A percentile compares a stretch with the other conserved stretches of the same genome.
These are phyloP conservation scores for Drosophila pseudoobscura DNA, from an alignment of 1,140 invertebrate genomes.

Conservation along the genomic window DNA sequence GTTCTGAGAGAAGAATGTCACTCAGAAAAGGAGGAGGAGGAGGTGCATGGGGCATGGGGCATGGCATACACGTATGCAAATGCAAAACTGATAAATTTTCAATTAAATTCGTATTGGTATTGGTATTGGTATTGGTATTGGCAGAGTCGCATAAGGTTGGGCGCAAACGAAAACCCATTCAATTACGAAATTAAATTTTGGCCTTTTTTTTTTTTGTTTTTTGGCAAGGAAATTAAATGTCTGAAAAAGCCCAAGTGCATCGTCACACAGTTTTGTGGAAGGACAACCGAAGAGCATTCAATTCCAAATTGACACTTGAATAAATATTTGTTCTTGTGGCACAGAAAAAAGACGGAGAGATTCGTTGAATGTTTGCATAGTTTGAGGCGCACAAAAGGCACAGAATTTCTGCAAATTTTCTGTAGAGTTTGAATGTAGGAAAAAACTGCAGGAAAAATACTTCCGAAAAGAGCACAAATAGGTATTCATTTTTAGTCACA, in stretches of 20 bases:
- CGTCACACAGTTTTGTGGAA: constrained; percentile 16
- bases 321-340: constrained; percentile 33
- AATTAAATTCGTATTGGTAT: constrained; percentile 64
- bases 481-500: too few species aligned
- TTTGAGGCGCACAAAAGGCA: constrained; percentile 11
- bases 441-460: not conserved
- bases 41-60: too few species aligned
- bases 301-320: constrained; percentile 32
- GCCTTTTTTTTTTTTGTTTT: constrained; percentile 10
- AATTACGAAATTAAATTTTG: constrained; percentile 77
- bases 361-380: constrained; percentile 25
- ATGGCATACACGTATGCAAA: constrained; percentile 53
- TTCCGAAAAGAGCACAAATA: too few species aligned
- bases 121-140: not conserved
- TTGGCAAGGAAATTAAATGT: constrained; percentile 40
- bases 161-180: constrained; percentile 36
- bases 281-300: constrained; percentile 4
- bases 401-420: constrained; percentile 4
- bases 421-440: not conserved
- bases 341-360: not conserved
- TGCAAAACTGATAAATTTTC: constrained; percentile 78
- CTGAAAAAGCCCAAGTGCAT: constrained; percentile 11
- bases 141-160: constrained; percentile 8
- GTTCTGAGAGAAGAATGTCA: constrained; percentile 17
- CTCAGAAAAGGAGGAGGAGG: constrained; percentile 2